Conservation (phyloP, 1,140 invertebrate species). For the Diorhabda carinulata region DNA sequence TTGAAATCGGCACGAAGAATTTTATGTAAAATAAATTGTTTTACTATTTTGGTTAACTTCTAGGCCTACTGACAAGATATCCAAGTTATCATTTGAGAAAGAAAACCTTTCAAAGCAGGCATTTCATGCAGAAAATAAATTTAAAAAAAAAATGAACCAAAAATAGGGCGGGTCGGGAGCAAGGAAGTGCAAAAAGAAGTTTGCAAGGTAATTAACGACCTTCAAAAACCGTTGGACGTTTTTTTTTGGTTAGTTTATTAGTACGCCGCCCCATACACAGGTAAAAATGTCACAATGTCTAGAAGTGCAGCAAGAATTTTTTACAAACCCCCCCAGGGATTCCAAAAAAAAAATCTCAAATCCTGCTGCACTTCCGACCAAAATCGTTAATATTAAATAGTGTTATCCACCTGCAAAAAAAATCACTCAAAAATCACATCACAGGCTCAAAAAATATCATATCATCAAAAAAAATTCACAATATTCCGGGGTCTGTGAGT, state of each 20-base stretch:
- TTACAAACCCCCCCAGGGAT: constrained; percentile 41
- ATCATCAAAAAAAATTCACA: constrained; percentile 6
- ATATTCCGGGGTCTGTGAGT: not conserved
- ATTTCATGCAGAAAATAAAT: constrained; percentile 51
- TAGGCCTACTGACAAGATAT: constrained; percentile 27
- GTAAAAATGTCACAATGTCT: constrained; percentile 64
- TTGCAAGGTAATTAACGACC: constrained; percentile 50
- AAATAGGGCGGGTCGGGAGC: constrained; percentile 47
- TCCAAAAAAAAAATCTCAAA: constrained; percentile 39
- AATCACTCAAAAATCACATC: constrained; percentile 41
- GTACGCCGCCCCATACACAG: constrained; percentile 67
- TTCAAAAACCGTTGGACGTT: constrained; percentile 58
- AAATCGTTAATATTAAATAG: constrained; percentile 32
- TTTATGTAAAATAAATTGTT: too few relatives aligned
- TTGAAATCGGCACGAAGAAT: too few relatives aligned
- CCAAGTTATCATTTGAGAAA: constrained; percentile 48
- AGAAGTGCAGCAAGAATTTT: constrained; percentile 38
- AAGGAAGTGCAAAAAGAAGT: constrained; percentile 49
- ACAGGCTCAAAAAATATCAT: constrained; percentile 29
- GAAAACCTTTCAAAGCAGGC: constrained; percentile 53
- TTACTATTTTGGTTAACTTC: too few relatives aligned
- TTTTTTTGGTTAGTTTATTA: constrained; percentile 37
- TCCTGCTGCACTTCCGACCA: constrained; percentile 43
- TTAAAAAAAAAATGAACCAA: constrained; percentile 39
- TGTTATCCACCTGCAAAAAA: constrained; percentile 41